Conservation (phyloP, 2,113 vertebrate species). For the Haemorhous mexicanus region DNA sequence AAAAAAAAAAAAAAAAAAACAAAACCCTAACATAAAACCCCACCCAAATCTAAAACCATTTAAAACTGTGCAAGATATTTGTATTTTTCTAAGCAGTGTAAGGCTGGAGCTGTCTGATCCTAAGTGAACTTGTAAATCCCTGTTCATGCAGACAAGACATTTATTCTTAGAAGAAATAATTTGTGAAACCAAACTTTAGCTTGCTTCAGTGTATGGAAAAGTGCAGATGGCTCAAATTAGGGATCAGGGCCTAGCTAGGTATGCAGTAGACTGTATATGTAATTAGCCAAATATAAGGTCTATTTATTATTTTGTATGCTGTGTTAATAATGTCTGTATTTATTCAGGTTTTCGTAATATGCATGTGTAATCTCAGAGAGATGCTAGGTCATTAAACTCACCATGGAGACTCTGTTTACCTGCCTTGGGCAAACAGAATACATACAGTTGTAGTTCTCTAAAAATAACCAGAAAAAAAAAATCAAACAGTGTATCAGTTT, state of each 20-base stretch:
- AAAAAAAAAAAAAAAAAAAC: not conserved
- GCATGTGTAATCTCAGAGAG: not conserved
- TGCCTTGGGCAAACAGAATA: not conserved
- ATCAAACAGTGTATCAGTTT: not conserved
- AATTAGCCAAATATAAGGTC: not conserved
- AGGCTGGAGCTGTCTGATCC: not conserved
- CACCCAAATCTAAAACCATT: not conserved
- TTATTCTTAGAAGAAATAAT: not conserved
- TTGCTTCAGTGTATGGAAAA: not conserved
- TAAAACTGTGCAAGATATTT: not conserved
- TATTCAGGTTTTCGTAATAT: not conserved
- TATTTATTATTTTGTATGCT: not conserved
- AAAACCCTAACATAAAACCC: not conserved
- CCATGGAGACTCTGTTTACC: constrained; percentile 41
- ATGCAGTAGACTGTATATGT: not conserved
- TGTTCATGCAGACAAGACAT: not conserved
- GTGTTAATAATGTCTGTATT: not conserved
- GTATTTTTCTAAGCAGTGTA: not conserved
- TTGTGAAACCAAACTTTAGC: not conserved
- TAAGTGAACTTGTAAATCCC: not conserved
- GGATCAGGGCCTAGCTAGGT: not conserved
- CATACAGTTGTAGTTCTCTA: not conserved
- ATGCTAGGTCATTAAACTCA: constrained; percentile 22
- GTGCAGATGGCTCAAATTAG: not conserved
- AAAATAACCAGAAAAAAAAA: constrained; percentile 2